Conservation (phyloP, 2,888 invertebrate genomes). For the Lasiommata megera region DNA sequence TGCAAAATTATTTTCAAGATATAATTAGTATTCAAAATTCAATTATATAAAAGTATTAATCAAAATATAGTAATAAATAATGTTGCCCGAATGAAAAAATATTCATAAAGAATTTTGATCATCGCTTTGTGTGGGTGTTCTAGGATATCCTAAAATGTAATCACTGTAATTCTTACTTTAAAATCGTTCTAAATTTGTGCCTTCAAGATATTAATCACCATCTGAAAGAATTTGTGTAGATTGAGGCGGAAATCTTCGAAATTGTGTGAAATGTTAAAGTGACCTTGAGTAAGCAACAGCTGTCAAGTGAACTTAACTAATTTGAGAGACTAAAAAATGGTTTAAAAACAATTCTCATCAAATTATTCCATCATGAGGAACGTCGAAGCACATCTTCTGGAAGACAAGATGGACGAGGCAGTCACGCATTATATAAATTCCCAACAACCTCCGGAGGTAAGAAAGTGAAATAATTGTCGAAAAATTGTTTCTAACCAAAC, state of each 20-base stretch:
- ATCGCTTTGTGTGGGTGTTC: conserved; percentile 18
- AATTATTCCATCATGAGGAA: conserved; percentile 51
- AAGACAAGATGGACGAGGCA: conserved; percentile 69
- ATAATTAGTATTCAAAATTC: too few species aligned
- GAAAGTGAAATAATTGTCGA: not conserved
- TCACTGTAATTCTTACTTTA: not conserved
- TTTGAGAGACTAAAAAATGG: conserved; percentile 33
- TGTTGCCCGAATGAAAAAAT: not conserved
- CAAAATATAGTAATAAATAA: not conserved
- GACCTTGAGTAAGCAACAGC: conserved; percentile 43
- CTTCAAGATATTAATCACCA: not conserved
- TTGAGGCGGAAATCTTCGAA: not conserved
- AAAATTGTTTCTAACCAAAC: conserved; percentile 12
- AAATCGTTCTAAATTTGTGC: not conserved
- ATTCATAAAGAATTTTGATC: not conserved
- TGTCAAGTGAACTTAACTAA: conserved; percentile 45
- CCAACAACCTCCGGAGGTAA: conserved; percentile 62
- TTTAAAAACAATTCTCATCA: conserved; percentile 36
- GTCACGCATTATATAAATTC: conserved; percentile 72
- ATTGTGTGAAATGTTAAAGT: conserved; percentile 36
- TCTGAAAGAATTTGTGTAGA: not conserved
- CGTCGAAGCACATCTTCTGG: conserved; percentile 55
- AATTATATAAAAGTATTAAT: too few species aligned
- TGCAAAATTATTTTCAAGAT: too few species aligned
- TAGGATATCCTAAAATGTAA: conserved; percentile 19